A percentile compares a stretch with the other conserved stretches of the same genome.
These are phyloP conservation scores for Antechinus flavipes DNA, from an alignment of 2,113 vertebrate species.

Conservation along the genomic window DNA sequence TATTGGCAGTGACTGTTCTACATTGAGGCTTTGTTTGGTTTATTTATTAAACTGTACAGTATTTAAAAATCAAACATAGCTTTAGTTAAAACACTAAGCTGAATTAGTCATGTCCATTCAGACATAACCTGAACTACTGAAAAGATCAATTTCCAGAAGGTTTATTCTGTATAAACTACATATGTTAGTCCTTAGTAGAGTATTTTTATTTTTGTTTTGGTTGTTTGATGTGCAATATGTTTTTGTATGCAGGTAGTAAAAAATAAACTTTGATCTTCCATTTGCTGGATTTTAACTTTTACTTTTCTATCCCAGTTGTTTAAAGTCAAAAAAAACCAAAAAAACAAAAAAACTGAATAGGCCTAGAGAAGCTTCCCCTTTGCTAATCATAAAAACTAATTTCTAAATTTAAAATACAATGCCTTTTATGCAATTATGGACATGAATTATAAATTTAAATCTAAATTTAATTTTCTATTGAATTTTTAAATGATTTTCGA, in stretches of 20 bases:
- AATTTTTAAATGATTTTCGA: not conserved
- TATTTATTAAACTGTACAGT: slow-evolving; percentile 99
- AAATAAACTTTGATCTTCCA: slow-evolving; percentile 99
- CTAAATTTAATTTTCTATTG: not conserved
- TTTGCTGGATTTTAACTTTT: slow-evolving; percentile 90
- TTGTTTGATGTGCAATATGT: slow-evolving; percentile 99
- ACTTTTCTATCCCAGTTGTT: slow-evolving; percentile 75
- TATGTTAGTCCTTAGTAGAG: slow-evolving; percentile 91
- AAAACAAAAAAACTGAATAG: slow-evolving; percentile 6
- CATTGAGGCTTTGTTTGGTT: slow-evolving; percentile 96
- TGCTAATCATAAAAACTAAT: slow-evolving; percentile 69
- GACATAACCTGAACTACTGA: slow-evolving; percentile 97
- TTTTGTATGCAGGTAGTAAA: slow-evolving; percentile 99
- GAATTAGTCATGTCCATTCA: slow-evolving; percentile 92
- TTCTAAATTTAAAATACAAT: not conserved
- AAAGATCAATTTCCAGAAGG: slow-evolving; percentile 96
- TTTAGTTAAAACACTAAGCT: slow-evolving; percentile 96
- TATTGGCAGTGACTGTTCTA: slow-evolving; percentile 95
- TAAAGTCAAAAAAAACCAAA: slow-evolving; percentile 34
- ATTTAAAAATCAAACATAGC: slow-evolving; percentile 97
- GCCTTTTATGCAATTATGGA: not conserved
- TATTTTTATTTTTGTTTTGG: slow-evolving; percentile 95
- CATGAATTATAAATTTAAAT: not conserved
- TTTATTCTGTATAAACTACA: slow-evolving; percentile 92
- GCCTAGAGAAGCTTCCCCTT: slow-evolving; percentile 48